Conservation (phyloP, 2,888 invertebrate species). For the Drosophila mayaguana region DNA sequence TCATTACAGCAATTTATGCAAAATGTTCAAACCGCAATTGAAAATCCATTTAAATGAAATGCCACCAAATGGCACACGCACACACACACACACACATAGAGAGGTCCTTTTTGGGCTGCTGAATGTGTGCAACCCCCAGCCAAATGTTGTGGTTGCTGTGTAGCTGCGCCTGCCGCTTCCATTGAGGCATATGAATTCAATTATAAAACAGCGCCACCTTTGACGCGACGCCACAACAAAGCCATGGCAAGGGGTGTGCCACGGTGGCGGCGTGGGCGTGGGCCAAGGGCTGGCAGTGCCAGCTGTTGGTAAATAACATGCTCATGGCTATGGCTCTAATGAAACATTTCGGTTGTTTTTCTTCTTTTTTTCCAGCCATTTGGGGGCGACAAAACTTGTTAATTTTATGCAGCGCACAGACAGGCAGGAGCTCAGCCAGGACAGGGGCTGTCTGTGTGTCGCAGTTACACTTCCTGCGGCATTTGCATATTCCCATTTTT, state of each 20-base stretch:
- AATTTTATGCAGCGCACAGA: constrained; percentile 79
- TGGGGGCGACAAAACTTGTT: constrained; percentile 69
- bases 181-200: constrained; percentile 84
- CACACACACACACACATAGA: background rate
- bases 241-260: constrained; percentile 10
- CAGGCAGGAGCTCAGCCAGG: constrained; percentile 37
- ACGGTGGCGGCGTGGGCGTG: background rate
- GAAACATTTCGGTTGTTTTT: constrained; percentile 61
- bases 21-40: constrained; percentile 83
- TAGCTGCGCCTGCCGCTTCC: constrained; percentile 49
- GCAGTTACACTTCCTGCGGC: constrained; percentile 79
- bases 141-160: constrained; percentile 37
- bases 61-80: constrained; percentile 47
- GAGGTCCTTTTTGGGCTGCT: background rate
- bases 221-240: constrained; percentile 56
- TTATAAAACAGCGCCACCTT: constrained; percentile 82
- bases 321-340: constrained; percentile 64
- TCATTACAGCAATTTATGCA: constrained; percentile 84
- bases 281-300: constrained; percentile 32
- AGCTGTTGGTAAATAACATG: constrained; percentile 63
- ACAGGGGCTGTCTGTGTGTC: constrained; percentile 51
- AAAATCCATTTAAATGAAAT: constrained; percentile 83
- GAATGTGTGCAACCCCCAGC: constrained; percentile 17
- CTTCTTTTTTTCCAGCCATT: constrained; percentile 33
- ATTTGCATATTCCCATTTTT: constrained; percentile 79